phyloP scores from a whole-genome alignment of 2,888 invertebrate species.

The Myopa testacea region DNA sequence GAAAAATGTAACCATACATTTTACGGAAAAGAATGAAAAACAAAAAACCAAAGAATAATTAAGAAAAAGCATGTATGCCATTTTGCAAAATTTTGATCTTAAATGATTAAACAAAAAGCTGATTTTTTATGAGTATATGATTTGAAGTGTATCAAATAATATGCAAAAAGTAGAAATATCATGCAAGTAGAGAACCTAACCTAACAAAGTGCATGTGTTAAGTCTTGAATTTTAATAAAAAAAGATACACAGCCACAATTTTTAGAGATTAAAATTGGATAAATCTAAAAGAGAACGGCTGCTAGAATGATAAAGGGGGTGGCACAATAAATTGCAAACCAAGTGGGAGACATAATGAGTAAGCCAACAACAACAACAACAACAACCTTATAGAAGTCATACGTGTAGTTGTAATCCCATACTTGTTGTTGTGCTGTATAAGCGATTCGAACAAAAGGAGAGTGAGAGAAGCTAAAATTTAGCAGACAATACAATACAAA shows the following conservation, averaged over 20 bases:
- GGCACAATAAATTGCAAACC: too few species aligned
- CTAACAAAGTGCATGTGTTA: too few species aligned
- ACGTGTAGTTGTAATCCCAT: neutral
- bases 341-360: too few species aligned
- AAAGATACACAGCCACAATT: too few species aligned
- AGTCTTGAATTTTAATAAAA: too few species aligned
- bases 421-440: neutral
- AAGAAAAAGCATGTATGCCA: neutral
- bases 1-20: neutral
- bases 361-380: too few species aligned
- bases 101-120: neutral
- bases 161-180: neutral
- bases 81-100: neutral
- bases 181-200: too few species aligned
- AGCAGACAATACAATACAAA: neutral
- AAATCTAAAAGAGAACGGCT: too few species aligned
- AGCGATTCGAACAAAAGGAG: neutral
- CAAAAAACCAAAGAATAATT: conserved; percentile 4
- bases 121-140: neutral
- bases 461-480: conserved; percentile 6
- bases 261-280: too few species aligned
- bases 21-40: neutral
- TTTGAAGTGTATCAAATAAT: neutral
- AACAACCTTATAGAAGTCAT: neutral
- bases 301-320: too few species aligned